Evolutionary conservation across 2,888 invertebrate genomes (phyloP).

Genomic region (Copidosoma aretas): DNA sequence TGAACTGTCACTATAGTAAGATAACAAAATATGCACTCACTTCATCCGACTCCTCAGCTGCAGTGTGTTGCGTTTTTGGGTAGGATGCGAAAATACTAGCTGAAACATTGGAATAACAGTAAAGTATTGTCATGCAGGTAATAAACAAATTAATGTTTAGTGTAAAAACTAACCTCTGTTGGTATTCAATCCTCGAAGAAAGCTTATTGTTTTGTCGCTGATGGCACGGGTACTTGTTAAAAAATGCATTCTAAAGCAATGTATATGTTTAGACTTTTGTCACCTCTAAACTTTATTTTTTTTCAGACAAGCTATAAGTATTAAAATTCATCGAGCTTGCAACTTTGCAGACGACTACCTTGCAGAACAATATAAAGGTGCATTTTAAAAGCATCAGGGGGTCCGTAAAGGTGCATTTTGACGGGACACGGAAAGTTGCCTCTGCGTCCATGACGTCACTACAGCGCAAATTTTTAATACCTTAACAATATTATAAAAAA

Average conservation of each 20-base stretch:
- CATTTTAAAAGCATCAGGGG: too few species aligned
- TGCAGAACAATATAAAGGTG: too few species aligned
- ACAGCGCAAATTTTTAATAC: too few species aligned
- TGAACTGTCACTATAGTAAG: not conserved
- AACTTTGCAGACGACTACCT: too few species aligned
- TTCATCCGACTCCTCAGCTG: constrained; percentile 16
- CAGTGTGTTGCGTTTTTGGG: constrained; percentile 8
- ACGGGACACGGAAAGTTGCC: too few species aligned
- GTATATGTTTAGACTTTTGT: not conserved
- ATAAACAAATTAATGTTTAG: not conserved
- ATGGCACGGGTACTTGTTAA: constrained; percentile 12
- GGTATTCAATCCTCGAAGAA: constrained; percentile 13
- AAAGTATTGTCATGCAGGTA: not conserved
- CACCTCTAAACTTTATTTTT: too few species aligned
- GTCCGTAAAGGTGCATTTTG: too few species aligned
- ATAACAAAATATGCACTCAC: constrained; percentile 12
- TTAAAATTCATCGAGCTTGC: too few species aligned
- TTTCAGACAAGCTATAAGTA: too few species aligned
- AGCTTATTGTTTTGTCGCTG: constrained; percentile 11
- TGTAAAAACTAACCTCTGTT: constrained; percentile 31
- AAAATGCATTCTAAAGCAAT: constrained; percentile 25
- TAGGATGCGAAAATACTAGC: constrained; percentile 8
- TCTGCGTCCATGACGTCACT: too few species aligned
- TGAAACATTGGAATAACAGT: not conserved
- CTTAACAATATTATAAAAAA: too few species aligned